Evolutionary conservation across 2,888 invertebrate species (phyloP).

Genomic region (Drosophila falleni): DNA sequence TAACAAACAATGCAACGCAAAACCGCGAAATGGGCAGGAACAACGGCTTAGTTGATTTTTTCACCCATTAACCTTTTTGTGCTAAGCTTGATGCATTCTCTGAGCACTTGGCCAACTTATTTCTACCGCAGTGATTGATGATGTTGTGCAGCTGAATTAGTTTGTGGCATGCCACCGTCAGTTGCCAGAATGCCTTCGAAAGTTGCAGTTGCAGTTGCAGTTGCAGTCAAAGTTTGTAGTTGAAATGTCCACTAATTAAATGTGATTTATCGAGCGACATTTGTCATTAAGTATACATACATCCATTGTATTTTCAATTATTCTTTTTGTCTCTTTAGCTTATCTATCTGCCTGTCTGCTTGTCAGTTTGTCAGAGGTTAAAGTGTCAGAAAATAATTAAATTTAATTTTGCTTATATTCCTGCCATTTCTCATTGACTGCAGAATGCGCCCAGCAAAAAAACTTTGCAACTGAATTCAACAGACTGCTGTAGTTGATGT

Average conservation of each 20-base stretch:
- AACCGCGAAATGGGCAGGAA: slow-evolving; percentile 40
- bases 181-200: slow-evolving; percentile 4
- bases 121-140: slow-evolving; percentile 68
- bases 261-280: slow-evolving; percentile 50
- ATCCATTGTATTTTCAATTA: slow-evolving; percentile 42
- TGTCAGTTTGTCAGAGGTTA: slow-evolving; percentile 34
- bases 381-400: slow-evolving; percentile 59
- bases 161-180: slow-evolving; percentile 52
- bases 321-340: slow-evolving; percentile 13
- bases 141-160: slow-evolving; percentile 57
- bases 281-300: slow-evolving; percentile 46
- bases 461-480: slow-evolving; percentile 59
- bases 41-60: slow-evolving; percentile 64
- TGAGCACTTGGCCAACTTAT: slow-evolving; percentile 45
- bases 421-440: slow-evolving; percentile 45
- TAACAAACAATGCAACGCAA: slow-evolving; percentile 26
- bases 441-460: slow-evolving; percentile 23
- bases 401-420: slow-evolving; percentile 49
- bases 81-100: slow-evolving; percentile 45
- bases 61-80: slow-evolving; percentile 72
- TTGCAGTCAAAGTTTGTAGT: slow-evolving; percentile 21
- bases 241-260: slow-evolving; percentile 64
- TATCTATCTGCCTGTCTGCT: slow-evolving; percentile 16
- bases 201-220: slow-evolving; percentile 10
- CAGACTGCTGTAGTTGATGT: slow-evolving; percentile 37